Conservation (phyloP, 1,140 invertebrate species). For the Brachionus koreanus region DNA sequence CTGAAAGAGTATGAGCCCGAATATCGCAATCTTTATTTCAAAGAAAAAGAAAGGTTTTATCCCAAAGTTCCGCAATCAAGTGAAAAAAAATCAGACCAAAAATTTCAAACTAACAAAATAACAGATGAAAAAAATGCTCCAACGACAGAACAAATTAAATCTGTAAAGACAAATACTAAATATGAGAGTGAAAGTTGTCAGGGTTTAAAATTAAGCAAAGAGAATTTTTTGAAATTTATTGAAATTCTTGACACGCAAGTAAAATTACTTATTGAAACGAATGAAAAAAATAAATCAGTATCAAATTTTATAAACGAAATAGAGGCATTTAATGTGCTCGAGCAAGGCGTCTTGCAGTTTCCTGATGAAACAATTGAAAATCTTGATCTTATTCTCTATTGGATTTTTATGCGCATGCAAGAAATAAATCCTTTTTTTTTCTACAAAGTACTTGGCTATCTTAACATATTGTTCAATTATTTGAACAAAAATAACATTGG, state of each 20-base stretch:
- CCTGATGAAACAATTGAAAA: not conserved
- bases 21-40: not conserved
- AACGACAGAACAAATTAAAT: not conserved
- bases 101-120: not conserved
- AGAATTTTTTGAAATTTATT: not conserved
- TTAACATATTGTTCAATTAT: not conserved
- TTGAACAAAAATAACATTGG: not conserved
- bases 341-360: not conserved
- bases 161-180: not conserved
- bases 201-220: not conserved
- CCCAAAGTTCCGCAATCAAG: not conserved
- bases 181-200: not conserved
- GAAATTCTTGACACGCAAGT: not conserved
- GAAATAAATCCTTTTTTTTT: slow-evolving; percentile 25
- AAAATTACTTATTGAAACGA: not conserved
- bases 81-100: not conserved
- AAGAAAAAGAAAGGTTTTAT: not conserved
- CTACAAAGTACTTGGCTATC: slow-evolving; percentile 8
- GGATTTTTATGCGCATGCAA: not conserved
- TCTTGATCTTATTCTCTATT: not conserved
- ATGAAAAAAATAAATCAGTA: not conserved
- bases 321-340: not conserved
- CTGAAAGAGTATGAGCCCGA: not conserved
- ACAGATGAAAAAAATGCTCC: not conserved
- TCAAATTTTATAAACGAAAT: not conserved